A percentile compares a stretch with the other conserved stretches of the same genome.
Evolutionary conservation across 1,140 invertebrate genomes (phyloP).

Genomic region (Zaprionus kolodkinae): DNA sequence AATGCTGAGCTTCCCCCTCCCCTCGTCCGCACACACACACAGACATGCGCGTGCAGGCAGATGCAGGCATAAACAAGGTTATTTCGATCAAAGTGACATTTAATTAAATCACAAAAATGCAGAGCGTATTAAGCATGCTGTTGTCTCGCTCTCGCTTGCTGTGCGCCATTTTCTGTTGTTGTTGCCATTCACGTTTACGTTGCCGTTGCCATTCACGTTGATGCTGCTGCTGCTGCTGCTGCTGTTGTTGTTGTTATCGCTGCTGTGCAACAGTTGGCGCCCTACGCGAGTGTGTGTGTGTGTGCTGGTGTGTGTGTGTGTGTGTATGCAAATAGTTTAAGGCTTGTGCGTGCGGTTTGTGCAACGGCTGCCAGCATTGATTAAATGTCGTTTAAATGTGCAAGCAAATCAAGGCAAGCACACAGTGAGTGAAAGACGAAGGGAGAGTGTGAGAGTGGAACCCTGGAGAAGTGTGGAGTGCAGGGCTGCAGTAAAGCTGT

Average conservation of each 20-base stretch:
- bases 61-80: constrained; percentile 49
- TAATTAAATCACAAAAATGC: constrained; percentile 71
- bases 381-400: constrained; percentile 79
- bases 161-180: neutral
- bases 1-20: constrained; percentile 21
- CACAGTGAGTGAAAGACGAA: constrained; percentile 8
- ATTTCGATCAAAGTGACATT: constrained; percentile 75
- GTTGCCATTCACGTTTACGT: neutral
- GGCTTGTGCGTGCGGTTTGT: constrained; percentile 58
- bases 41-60: constrained; percentile 17
- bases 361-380: constrained; percentile 62
- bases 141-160: neutral
- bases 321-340: constrained; percentile 55
- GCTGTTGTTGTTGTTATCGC: constrained; percentile 8
- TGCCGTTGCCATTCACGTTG: neutral
- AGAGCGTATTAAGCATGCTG: constrained; percentile 41
- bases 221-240: neutral
- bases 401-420: constrained; percentile 66
- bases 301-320: neutral
- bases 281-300: constrained; percentile 8
- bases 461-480: neutral
- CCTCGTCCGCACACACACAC: constrained; percentile 27
- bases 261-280: constrained; percentile 43
- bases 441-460: neutral
- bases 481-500: neutral